Conservation (phyloP, 1,140 invertebrate genomes). For the Vollenhovia emeryi region DNA sequence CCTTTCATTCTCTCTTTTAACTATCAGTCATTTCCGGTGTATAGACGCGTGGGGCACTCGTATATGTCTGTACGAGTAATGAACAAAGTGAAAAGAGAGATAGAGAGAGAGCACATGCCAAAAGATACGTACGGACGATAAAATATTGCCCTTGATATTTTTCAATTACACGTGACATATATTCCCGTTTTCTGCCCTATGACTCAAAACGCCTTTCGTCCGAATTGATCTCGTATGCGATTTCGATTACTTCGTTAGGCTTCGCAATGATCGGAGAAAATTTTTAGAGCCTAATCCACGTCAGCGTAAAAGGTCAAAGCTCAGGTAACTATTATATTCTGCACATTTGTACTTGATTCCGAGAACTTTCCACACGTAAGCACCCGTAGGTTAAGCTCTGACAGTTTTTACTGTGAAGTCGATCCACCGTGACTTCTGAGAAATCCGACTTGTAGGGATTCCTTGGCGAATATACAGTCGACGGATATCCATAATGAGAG, state of each 20-base stretch:
- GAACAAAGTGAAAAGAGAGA: not conserved
- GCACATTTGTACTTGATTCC: no score
- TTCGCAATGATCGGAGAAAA: no score
- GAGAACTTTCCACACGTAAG: no score
- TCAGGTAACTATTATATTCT: no score
- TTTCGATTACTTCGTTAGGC: no score
- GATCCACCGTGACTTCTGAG: not conserved
- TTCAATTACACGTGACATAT: conserved; percentile 27
- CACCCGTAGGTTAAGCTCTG: no score
- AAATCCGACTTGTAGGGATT: conserved; percentile 8
- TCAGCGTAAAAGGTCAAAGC: no score
- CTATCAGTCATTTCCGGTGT: not conserved
- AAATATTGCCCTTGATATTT: conserved; percentile 54
- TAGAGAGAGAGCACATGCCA: no score
- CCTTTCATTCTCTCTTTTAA: conserved; percentile 23
- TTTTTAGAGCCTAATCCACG: conserved; percentile 5
- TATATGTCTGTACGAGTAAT: not conserved
- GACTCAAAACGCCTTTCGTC: not conserved
- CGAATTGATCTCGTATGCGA: conserved; percentile 16
- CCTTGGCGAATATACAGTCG: not conserved
- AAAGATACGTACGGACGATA: not conserved
- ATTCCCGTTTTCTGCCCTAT: not conserved
- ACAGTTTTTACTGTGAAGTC: conserved; percentile 11
- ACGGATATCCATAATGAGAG: not conserved
- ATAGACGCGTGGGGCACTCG: no score